These are phyloP conservation scores for Sialis lutaria DNA, from an alignment of 2,888 invertebrate species.

Conservation along the genomic window DNA sequence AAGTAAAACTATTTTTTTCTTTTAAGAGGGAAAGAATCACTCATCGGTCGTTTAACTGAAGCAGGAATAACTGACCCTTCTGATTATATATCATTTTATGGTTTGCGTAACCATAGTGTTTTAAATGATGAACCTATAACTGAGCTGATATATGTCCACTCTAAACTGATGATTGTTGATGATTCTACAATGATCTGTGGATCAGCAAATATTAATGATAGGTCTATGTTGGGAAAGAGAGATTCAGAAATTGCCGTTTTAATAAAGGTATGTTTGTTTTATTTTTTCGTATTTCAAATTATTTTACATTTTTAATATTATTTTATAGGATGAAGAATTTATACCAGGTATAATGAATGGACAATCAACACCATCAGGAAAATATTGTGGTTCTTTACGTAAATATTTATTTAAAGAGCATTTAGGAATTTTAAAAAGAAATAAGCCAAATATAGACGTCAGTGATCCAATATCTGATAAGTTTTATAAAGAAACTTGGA, in stretches of 20 bases:
- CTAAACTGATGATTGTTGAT: constrained; percentile 88
- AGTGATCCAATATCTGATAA: constrained; percentile 63
- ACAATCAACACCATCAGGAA: constrained; percentile 61
- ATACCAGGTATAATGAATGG: constrained; percentile 72
- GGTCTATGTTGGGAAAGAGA: constrained; percentile 83
- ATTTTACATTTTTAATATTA: background rate
- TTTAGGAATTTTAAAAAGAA: constrained; percentile 46
- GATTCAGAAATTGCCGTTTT: constrained; percentile 90
- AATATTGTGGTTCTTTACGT: constrained; percentile 70
- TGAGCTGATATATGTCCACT: constrained; percentile 93
- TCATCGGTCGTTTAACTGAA: constrained; percentile 57
- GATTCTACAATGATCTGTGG: constrained; percentile 86
- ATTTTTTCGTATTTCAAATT: too few species aligned
- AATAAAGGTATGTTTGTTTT: constrained; percentile 42
- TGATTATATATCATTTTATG: constrained; percentile 82
- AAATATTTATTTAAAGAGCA: constrained; percentile 83
- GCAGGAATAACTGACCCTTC: constrained; percentile 66
- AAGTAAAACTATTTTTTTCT: constrained; percentile 4
- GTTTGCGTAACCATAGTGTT: constrained; percentile 64
- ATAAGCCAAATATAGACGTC: constrained; percentile 34
- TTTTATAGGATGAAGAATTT: constrained; percentile 56
- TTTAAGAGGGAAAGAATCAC: constrained; percentile 65
- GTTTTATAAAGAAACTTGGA: constrained; percentile 79
- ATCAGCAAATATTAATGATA: constrained; percentile 95
- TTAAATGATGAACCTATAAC: constrained; percentile 71